phyloP scores from a whole-genome alignment of 2,113 vertebrate genomes.

The Ammodytes marinus region DNA sequence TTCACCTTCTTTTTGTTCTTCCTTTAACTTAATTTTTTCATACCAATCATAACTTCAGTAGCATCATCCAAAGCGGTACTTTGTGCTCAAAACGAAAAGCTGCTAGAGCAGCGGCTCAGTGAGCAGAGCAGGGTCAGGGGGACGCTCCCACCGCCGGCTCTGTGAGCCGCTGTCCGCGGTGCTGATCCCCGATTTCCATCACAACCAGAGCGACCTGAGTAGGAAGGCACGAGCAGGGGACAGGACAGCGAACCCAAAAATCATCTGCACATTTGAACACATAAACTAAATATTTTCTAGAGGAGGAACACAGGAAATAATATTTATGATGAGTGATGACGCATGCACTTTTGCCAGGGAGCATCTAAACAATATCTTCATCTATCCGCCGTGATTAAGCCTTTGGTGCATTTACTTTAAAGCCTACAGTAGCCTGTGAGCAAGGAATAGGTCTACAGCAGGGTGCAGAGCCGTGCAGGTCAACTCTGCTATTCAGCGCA shows the following conservation, averaged over 20 bases:
- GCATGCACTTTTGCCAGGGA: no score
- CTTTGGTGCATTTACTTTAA: neutral
- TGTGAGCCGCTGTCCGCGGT: conserved; percentile 84
- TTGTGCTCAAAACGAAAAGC: neutral
- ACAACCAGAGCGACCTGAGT: neutral
- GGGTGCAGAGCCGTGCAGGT: neutral
- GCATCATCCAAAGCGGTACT: neutral
- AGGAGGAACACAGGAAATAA: neutral
- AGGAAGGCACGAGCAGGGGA: neutral
- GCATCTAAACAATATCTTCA: neutral
- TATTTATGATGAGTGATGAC: no score
- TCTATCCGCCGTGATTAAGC: neutral
- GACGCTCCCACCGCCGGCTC: neutral
- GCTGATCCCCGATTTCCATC: conserved; percentile 67
- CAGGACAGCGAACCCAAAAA: neutral
- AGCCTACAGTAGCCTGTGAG: neutral
- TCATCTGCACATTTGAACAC: no score
- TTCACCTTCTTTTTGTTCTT: neutral
- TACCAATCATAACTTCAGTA: no score
- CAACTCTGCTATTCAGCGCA: neutral
- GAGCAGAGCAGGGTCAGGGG: conserved; percentile 26
- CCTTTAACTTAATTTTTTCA: neutral
- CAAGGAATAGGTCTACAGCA: neutral
- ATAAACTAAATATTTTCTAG: no score
- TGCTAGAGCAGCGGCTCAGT: neutral